Percentiles rank a stretch among this genome's conserved stretches.
Evolutionary conservation across 2,113 vertebrate genomes (phyloP).

Genomic region (Lynx canadensis): DNA sequence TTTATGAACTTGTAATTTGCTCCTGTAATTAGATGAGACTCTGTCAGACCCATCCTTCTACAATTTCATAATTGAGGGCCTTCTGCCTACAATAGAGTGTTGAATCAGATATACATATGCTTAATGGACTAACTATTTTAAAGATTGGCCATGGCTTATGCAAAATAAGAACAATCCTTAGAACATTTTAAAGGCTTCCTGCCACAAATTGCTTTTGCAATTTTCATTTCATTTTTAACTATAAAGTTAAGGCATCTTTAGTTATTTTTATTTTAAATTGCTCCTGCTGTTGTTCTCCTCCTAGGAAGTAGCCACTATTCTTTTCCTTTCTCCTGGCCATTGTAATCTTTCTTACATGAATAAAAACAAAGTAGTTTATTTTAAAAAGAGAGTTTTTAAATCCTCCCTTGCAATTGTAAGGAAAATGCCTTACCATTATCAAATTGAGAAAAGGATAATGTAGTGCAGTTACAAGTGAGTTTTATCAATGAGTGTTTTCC

Average conservation of each 20-base stretch:
- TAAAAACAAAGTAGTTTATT: conserved; percentile 76
- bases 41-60: conserved; percentile 66
- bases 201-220: conserved; percentile 79
- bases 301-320: conserved; percentile 70
- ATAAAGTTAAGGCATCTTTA: conserved; percentile 76
- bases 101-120: conserved; percentile 53
- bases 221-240: conserved; percentile 80
- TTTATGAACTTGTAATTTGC: conserved; percentile 77
- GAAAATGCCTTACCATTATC: conserved; percentile 75
- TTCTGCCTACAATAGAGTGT: conserved; percentile 61
- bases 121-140: conserved; percentile 76
- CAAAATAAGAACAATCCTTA: conserved; percentile 73
- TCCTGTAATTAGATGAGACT: conserved; percentile 69
- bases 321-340: conserved; percentile 71
- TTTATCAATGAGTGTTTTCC: conserved; percentile 72
- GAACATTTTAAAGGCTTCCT: conserved; percentile 75
- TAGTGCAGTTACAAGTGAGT: conserved; percentile 45
- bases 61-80: conserved; percentile 69
- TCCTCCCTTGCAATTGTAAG: conserved; percentile 56
- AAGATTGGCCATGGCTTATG: conserved; percentile 74
- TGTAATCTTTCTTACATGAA: conserved; percentile 76
- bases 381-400: conserved; percentile 55
- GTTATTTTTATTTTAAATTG: conserved; percentile 81
- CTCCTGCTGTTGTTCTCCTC: conserved; percentile 70
- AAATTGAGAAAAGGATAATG: conserved; percentile 69